Conservation (phyloP, 1,140 invertebrate genomes). For the Temnothorax curvispinosus region DNA sequence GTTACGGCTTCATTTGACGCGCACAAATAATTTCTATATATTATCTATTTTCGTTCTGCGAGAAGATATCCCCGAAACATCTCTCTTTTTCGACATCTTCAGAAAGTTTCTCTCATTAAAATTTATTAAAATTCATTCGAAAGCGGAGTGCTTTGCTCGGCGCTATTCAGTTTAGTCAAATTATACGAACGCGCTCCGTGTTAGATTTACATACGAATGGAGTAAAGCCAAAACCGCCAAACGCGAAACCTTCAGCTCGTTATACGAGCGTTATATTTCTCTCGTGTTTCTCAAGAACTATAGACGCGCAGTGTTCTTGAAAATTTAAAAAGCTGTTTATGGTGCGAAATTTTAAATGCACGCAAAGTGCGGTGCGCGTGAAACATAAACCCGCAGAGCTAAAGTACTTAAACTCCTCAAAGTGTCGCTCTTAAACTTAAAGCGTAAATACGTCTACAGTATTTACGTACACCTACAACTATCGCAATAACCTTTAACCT, state of each 20-base stretch:
- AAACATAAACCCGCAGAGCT: background rate
- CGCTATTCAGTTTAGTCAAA: background rate
- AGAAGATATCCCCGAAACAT: background rate
- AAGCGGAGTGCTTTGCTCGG: background rate
- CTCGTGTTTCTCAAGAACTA: background rate
- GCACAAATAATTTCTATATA: background rate
- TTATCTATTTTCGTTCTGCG: background rate
- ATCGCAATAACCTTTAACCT: background rate
- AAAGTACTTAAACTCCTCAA: slow-evolving; percentile 7
- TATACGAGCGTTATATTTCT: background rate
- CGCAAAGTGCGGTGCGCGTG: background rate
- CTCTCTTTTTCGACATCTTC: background rate
- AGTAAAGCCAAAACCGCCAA: background rate
- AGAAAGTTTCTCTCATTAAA: background rate
- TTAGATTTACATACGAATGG: slow-evolving; percentile 49
- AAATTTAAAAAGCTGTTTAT: slow-evolving; percentile 19
- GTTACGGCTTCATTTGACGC: background rate
- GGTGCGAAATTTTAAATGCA: slow-evolving; percentile 15
- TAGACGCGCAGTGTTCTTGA: background rate
- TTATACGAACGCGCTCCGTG: background rate
- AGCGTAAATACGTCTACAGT: background rate
- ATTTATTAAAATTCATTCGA: background rate
- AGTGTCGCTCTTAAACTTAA: slow-evolving; percentile 18
- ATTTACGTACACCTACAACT: slow-evolving; percentile 10
- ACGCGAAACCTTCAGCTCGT: background rate